Percentiles rank a stretch among this genome's conserved stretches.
These are phyloP conservation scores for Muscicapa adusta DNA, from an alignment of 2,113 vertebrate genomes.

Conservation along the genomic window DNA sequence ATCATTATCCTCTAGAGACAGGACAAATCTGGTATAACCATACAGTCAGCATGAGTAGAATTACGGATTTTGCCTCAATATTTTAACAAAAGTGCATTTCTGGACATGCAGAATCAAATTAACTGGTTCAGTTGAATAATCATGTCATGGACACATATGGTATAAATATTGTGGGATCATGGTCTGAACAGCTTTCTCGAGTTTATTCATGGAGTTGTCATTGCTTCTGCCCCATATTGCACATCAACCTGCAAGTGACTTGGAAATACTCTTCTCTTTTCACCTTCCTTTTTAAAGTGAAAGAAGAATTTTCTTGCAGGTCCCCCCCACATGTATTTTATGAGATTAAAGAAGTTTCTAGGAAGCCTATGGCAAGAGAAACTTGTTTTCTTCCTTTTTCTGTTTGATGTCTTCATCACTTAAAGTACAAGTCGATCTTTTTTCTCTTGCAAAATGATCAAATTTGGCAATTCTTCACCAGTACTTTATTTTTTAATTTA, in stretches of 20 bases:
- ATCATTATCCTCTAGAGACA: not conserved
- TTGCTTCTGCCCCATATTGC: not conserved
- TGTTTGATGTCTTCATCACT: not conserved
- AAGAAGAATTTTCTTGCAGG: not conserved
- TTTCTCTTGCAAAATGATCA: not conserved
- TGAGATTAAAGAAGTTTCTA: not conserved
- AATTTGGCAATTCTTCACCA: not conserved
- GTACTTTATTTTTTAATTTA: not conserved
- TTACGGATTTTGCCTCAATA: not conserved
- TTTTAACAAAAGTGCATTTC: not conserved
- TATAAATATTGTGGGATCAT: not conserved
- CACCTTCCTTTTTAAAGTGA: not conserved
- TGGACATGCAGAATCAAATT: not conserved
- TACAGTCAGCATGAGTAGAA: not conserved
- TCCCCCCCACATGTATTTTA: not conserved
- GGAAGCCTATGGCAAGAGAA: not conserved
- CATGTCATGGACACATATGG: not conserved
- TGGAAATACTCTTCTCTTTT: not conserved
- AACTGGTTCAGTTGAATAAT: not conserved
- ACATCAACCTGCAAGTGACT: not conserved
- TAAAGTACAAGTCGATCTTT: accelerated
- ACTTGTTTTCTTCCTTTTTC: not conserved
- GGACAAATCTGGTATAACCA: not conserved
- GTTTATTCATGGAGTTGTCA: not conserved
- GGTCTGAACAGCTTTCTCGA: not conserved